Percentiles rank a stretch among this genome's conserved stretches.
Evolutionary conservation across 35 echinoderm and acorn worm species (phyloP).

Genomic region (Hemicentrotus pulcherrimus): DNA sequence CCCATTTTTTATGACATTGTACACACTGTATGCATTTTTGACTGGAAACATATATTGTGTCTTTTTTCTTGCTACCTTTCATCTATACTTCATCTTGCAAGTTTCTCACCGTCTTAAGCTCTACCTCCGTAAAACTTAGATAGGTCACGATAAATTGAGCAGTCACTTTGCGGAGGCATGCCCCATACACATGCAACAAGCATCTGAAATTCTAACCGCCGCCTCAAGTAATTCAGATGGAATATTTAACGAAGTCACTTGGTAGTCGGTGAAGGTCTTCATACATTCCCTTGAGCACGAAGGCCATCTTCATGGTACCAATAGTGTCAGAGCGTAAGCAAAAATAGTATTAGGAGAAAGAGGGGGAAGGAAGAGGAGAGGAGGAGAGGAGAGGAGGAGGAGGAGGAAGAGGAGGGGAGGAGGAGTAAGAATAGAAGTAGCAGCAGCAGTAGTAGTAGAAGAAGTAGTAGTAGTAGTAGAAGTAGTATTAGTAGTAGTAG

Average conservation of each 20-base stretch:
- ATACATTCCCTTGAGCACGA: background rate
- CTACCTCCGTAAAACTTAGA: background rate
- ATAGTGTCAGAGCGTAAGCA: background rate
- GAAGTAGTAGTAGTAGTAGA: background rate
- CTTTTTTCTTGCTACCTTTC: no score
- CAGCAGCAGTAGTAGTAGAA: background rate
- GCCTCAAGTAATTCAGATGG: background rate
- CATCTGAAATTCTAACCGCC: background rate
- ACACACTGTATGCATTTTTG: no score
- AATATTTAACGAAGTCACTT: background rate
- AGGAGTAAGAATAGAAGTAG: background rate
- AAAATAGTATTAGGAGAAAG: background rate
- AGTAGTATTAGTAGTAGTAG: background rate
- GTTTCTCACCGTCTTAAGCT: no score
- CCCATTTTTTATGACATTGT: no score
- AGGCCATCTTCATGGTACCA: background rate
- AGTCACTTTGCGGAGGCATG: background rate
- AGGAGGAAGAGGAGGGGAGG: background rate
- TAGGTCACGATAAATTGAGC: background rate
- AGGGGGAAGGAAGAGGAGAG: background rate
- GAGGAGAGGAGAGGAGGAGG: no score
- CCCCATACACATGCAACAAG: background rate
- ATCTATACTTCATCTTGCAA: no score
- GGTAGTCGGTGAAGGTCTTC: background rate
- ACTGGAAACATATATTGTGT: no score